Evolutionary conservation across 92 coral and sea anemone genomes (phyloP).

Genomic region (Meandrina meandrites): DNA sequence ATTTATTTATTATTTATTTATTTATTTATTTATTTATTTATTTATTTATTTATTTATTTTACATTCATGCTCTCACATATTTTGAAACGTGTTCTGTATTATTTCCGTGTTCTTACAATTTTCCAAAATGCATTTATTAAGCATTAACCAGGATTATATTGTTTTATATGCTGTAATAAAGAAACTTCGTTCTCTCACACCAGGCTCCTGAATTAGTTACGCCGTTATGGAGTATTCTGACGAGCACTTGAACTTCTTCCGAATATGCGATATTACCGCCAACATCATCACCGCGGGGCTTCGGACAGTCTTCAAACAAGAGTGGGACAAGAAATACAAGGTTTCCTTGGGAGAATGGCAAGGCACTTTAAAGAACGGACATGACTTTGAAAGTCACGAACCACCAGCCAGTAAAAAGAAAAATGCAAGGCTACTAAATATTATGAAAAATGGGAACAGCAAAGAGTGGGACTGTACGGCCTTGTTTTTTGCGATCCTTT

Average conservation of each 20-base stretch:
- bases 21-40: too few relatives aligned
- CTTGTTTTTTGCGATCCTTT: conserved; percentile 58
- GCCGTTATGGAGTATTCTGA: neutral
- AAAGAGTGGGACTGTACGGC: conserved; percentile 66
- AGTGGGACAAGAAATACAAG: conserved; percentile 55
- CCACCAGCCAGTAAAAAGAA: conserved; percentile 13
- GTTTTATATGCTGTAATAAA: neutral
- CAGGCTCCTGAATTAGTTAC: neutral
- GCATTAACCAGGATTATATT: neutral
- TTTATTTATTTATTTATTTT: too few relatives aligned
- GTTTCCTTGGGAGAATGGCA: conserved; percentile 49
- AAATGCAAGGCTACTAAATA: conserved; percentile 29
- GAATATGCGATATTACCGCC: conserved; percentile 28
- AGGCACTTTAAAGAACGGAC: conserved; percentile 44
- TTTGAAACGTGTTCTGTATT: too few relatives aligned
- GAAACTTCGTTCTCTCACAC: neutral
- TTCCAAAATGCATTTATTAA: too few relatives aligned
- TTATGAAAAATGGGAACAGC: conserved; percentile 41
- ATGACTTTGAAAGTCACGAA: conserved; percentile 35
- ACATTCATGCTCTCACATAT: too few relatives aligned
- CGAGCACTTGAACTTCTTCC: conserved; percentile 32
- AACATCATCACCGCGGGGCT: conserved; percentile 45
- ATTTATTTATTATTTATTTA: too few relatives aligned
- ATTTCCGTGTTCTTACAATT: too few relatives aligned
- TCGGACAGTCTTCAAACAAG: conserved; percentile 55